A percentile compares a stretch with the other conserved stretches of the same genome.
Conservation (phyloP, 2,113 vertebrate genomes). For the Ia io region DNA sequence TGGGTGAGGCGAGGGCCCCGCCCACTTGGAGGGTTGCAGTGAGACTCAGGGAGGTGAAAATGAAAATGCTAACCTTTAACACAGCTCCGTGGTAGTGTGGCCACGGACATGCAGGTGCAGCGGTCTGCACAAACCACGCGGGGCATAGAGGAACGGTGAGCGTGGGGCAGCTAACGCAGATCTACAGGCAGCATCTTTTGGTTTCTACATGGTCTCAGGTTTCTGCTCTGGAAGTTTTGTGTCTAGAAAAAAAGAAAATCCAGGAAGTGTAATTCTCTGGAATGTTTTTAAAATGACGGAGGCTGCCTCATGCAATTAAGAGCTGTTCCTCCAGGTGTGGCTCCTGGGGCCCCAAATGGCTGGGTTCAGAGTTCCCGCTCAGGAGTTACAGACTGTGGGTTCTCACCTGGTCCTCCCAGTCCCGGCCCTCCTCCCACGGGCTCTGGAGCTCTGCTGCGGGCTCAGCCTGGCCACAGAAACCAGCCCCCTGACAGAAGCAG, state of each 20-base stretch:
- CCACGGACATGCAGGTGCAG: background rate
- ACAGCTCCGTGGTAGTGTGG: fast-evolving
- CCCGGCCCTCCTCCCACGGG: background rate
- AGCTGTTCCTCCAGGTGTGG: background rate
- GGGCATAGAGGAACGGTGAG: background rate
- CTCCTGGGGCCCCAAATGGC: background rate
- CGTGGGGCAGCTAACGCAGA: background rate
- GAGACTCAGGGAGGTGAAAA: background rate
- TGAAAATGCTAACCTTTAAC: background rate
- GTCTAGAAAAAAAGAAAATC: conserved; percentile 18
- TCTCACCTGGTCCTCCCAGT: background rate
- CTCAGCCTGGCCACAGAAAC: background rate
- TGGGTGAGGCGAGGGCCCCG: background rate
- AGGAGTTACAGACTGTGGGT: background rate
- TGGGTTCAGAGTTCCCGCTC: background rate
- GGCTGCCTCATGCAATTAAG: background rate
- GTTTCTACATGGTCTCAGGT: background rate
- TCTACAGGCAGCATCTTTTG: background rate
- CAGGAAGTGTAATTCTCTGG: background rate
- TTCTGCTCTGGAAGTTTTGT: conserved; percentile 15
- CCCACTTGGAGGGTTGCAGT: background rate
- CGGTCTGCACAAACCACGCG: background rate
- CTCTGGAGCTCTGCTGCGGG: background rate
- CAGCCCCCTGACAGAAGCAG: background rate
- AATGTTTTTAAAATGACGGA: background rate